A percentile compares a stretch with the other conserved stretches of the same genome.
Evolutionary conservation across 92 coral and sea anemone species (phyloP).

Genomic region (Meandrina meandrites): DNA sequence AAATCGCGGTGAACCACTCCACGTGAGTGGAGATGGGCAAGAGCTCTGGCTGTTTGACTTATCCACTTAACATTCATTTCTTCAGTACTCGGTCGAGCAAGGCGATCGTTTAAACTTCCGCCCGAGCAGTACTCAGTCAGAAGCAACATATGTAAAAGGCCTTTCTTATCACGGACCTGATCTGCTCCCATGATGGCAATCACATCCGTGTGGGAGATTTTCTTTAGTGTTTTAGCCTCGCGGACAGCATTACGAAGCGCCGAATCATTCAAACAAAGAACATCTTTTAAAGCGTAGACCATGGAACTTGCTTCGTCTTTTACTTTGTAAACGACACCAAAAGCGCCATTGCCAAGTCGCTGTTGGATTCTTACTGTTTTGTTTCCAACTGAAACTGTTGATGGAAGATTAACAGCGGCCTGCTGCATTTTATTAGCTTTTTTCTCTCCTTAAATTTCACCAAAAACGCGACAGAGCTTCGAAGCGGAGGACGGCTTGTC

Average conservation of each 20-base stretch:
- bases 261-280: background rate
- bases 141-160: conserved; percentile 49
- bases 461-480: no score
- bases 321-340: conserved; percentile 76
- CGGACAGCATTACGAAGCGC: background rate
- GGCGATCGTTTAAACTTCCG: conserved; percentile 63
- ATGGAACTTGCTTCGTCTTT: conserved; percentile 24
- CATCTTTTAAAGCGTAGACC: conserved; percentile 22
- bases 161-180: background rate
- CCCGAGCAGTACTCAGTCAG: conserved; percentile 74
- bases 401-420: background rate
- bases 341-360: conserved; percentile 75
- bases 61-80: conserved; percentile 63
- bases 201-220: conserved; percentile 52
- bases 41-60: conserved; percentile 56
- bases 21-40: conserved; percentile 39
- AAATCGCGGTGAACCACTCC: conserved; percentile 68
- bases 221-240: conserved; percentile 10
- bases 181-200: conserved; percentile 38
- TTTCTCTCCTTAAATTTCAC: background rate
- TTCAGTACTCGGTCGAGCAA: conserved; percentile 56
- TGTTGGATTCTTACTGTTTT: background rate
- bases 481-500: background rate
- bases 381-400: conserved; percentile 3
- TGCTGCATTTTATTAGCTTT: background rate